phyloP scores from a whole-genome alignment of 2,888 invertebrate genomes.

The Leistus spinibarbis region DNA sequence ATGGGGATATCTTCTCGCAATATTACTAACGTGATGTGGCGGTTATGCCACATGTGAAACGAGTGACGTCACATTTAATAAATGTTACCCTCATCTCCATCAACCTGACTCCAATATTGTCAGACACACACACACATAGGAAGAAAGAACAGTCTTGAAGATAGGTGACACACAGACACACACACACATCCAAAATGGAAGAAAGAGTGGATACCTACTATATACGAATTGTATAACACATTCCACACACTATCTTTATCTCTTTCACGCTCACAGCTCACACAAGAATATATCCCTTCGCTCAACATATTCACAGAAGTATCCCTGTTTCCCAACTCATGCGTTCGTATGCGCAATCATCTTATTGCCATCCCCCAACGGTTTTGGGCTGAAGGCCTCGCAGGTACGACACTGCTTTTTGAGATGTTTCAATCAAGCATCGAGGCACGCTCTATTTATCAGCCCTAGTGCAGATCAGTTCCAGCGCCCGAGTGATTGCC shows the following conservation, averaged over 20 bases:
- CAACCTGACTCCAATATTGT: constrained; percentile 35
- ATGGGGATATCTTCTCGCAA: constrained; percentile 2
- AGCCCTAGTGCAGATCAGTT: too few relatives aligned
- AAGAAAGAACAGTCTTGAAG: background rate
- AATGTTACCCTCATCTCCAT: constrained; percentile 36
- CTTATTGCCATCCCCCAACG: background rate
- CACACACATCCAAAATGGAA: too few relatives aligned
- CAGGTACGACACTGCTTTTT: background rate
- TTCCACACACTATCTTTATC: too few relatives aligned
- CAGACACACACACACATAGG: background rate
- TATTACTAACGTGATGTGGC: background rate
- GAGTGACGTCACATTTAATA: constrained; percentile 25
- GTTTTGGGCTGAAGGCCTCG: too few relatives aligned
- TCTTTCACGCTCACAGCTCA: too few relatives aligned
- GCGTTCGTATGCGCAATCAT: background rate
- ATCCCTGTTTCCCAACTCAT: background rate
- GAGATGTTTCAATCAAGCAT: constrained; percentile 35
- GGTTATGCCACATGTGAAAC: constrained; percentile 12
- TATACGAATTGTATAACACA: too few relatives aligned
- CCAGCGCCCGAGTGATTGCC: background rate
- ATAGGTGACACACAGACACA: too few relatives aligned
- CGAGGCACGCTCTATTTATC: constrained; percentile 33
- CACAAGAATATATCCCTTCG: background rate
- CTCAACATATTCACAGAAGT: background rate
- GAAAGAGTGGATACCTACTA: too few relatives aligned